A percentile compares a stretch with the other conserved stretches of the same genome.
These are phyloP conservation scores for Parasteatoda lunata DNA, from an alignment of 2,888 invertebrate genomes.

Conservation along the genomic window DNA sequence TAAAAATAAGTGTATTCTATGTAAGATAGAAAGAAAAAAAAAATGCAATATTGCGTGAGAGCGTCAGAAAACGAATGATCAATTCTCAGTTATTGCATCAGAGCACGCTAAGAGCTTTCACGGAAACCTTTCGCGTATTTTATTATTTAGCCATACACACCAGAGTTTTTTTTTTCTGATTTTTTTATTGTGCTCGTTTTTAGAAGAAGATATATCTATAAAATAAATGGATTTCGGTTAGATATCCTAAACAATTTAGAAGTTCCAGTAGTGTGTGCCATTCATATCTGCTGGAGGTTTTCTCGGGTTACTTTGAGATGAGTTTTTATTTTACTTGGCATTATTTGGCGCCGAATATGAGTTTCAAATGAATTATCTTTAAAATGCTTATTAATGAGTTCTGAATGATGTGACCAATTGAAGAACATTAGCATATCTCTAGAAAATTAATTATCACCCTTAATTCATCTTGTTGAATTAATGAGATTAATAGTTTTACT, in stretches of 20 bases:
- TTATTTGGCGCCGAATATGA: background rate
- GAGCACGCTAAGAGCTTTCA: constrained; percentile 28
- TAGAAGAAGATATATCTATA: constrained; percentile 15
- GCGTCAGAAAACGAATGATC: constrained; percentile 29
- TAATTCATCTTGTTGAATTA: too few species aligned
- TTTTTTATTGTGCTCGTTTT: constrained; percentile 6
- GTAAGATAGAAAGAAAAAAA: background rate
- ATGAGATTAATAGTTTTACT: too few species aligned
- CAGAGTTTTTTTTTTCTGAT: background rate
- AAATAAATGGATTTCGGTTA: constrained; percentile 37
- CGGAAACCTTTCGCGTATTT: constrained; percentile 17
- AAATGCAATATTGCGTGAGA: constrained; percentile 40
- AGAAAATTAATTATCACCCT: too few species aligned
- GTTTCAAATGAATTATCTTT: too few species aligned
- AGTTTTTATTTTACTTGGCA: background rate
- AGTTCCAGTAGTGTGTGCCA: background rate
- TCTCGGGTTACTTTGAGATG: background rate
- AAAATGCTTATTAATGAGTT: too few species aligned
- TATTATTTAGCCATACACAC: constrained; percentile 33
- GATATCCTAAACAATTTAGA: constrained; percentile 23
- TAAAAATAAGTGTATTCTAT: background rate
- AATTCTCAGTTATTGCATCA: constrained; percentile 44
- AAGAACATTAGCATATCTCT: too few species aligned
- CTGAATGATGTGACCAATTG: too few species aligned
- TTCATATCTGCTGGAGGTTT: background rate